Evolutionary conservation across 2,888 invertebrate genomes (phyloP).

Genomic region (Exocentrus adspersus): DNA sequence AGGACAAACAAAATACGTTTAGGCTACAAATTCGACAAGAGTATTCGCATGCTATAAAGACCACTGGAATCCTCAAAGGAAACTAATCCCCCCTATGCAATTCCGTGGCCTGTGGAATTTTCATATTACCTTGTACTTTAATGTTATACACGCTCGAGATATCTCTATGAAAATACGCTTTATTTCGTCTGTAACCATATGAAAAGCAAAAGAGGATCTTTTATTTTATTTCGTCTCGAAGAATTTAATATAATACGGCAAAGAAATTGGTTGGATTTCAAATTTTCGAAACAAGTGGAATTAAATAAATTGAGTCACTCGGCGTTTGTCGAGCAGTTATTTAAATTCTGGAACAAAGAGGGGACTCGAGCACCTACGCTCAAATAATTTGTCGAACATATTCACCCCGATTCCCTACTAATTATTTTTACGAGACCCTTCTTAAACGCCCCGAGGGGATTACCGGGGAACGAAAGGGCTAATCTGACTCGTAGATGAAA

Average conservation of each 20-base stretch:
- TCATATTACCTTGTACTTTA: slow-evolving; percentile 30
- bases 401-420: slow-evolving; percentile 13
- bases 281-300: no score
- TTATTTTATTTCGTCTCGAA: slow-evolving; percentile 15
- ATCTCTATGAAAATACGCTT: slow-evolving; percentile 24
- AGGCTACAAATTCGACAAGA: slow-evolving; percentile 1
- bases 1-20: no score
- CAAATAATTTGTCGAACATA: slow-evolving; percentile 8
- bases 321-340: no score
- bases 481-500: slow-evolving; percentile 18
- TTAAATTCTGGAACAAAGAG: no score
- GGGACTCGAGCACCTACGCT: no score
- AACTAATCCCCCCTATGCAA: slow-evolving; percentile 31
- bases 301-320: no score
- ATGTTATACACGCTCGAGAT: slow-evolving; percentile 30
- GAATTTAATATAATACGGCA: slow-evolving; percentile 32
- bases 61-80: slow-evolving; percentile 10
- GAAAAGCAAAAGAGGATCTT: slow-evolving; percentile 11
- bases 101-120: slow-evolving; percentile 28
- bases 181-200: slow-evolving; percentile 9
- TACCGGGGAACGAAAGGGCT: neutral
- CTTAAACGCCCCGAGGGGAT: neutral
- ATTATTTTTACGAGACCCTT: slow-evolving; percentile 17
- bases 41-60: neutral
- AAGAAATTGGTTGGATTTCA: slow-evolving; percentile 18